Base-by-base conservation (phyloP, 2,113 vertebrate species). In the Camelus dromedarius region DNA sequence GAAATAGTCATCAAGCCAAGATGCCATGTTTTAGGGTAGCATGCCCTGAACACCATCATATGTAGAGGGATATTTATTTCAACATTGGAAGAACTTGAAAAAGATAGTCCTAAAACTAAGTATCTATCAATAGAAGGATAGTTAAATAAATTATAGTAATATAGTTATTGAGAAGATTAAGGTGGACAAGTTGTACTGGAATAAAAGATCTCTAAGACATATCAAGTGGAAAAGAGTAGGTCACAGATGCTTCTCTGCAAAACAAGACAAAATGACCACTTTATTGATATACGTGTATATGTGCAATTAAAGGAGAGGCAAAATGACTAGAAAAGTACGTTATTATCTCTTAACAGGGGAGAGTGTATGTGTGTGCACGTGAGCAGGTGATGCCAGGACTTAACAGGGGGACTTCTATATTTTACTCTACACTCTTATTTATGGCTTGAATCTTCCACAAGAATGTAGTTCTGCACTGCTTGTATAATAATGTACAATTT, bases 91-190 rank as follows among this genome's bases (percentile, higher is more conserved):
- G 14, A 42, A 48, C 26, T 66, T 76, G 60, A 35, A 60, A 26
- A 3, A 5, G 7, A 14, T 8, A 54, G 26, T 46, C 58, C 46
- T 64, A 73, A 83, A 83, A 73, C 14, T 48, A 82, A 72, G 16
- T 46, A 82, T 46, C 24, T 75, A 62, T 62, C n/a, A 62, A 83
- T 32, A 92, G 15, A 72, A 72, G 11, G 22, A 62, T 60, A 7
- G n/a, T 42, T 92, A 75, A 92, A 83, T 64, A 84, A 92, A 75
- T 82, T 81, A 72, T 35, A 62, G 22, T 52, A 50, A 89, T 48
- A 77, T 15, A 77, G 30, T n/a, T 42, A 76, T 56, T 67, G 14
- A 42, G 58, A 91, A 56, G 62, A 42, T 46, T 32, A 80, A 66
- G 54, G 28, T 46, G 3, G 30, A 69, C 4, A 20, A 20, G 69